A percentile compares a stretch with the other conserved stretches of the same genome.
Evolutionary conservation across 2,888 invertebrate genomes (phyloP).

Genomic region (Gymnoscelis rufifasciata): DNA sequence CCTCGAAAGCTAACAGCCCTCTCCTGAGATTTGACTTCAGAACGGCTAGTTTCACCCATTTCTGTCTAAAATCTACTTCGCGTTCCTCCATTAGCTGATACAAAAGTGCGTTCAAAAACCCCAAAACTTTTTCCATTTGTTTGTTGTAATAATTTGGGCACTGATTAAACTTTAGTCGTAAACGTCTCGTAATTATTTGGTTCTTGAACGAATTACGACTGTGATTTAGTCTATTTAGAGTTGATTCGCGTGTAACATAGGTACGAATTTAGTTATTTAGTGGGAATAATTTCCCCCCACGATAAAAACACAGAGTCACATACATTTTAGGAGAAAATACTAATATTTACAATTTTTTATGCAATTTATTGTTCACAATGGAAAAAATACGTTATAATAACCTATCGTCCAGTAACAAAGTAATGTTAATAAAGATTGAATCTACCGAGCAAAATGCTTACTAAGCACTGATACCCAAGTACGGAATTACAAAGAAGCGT

Average conservation of each 20-base stretch:
- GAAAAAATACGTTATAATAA: no score
- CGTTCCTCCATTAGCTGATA: slow-evolving; percentile 36
- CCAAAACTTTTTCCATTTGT: slow-evolving; percentile 22
- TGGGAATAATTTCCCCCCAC: no score
- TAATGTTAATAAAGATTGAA: slow-evolving; percentile 13
- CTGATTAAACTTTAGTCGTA: slow-evolving; percentile 24
- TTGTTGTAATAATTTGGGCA: neutral
- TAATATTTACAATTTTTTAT: no score
- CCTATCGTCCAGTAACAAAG: slow-evolving; percentile 5
- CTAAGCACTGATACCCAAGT: slow-evolving; percentile 27
- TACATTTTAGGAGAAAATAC: no score
- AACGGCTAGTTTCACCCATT: slow-evolving; percentile 56
- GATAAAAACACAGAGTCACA: no score
- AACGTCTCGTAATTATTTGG: neutral
- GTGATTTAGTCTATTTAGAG: no score
- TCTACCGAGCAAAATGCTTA: slow-evolving; percentile 39
- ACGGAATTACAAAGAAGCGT: slow-evolving; percentile 53
- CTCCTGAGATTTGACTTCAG: slow-evolving; percentile 50
- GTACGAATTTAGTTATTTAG: no score
- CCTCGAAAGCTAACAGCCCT: slow-evolving; percentile 46
- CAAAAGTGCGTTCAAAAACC: slow-evolving; percentile 37
- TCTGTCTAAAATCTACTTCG: slow-evolving; percentile 41
- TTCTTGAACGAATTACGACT: neutral
- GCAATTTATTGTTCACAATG: no score
- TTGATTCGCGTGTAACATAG: no score